Percentiles rank a stretch among this genome's conserved stretches.
These are phyloP conservation scores for Sanderia malayensis DNA, from an alignment of 30 jellyfish, hydroid and myxozoan genomes.

Conservation along the genomic window DNA sequence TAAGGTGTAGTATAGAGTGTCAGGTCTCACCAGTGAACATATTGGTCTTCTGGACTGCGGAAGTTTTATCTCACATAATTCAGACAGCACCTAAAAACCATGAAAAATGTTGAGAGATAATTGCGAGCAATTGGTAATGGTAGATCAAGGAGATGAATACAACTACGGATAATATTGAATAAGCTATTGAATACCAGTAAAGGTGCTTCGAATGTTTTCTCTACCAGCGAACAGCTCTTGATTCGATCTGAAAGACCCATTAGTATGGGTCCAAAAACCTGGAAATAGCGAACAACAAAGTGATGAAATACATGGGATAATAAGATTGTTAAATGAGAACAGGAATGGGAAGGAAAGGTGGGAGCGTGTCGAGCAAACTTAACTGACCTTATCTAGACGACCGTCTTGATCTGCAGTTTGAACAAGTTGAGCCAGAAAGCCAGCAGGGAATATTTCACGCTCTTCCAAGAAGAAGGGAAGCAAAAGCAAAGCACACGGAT, in stretches of 20 bases:
- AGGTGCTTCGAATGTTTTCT: slow-evolving; percentile 61
- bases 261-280: slow-evolving; percentile 72
- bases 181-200: neutral
- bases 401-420: slow-evolving; percentile 34
- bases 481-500: slow-evolving; percentile 28
- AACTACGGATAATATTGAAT: too few relatives aligned
- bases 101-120: neutral
- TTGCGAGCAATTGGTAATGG: too few relatives aligned
- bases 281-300: slow-evolving; percentile 6
- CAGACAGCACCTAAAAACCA: slow-evolving; percentile 67
- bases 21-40: slow-evolving; percentile 85
- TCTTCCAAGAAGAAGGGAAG: slow-evolving; percentile 62
- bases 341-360: too few relatives aligned
- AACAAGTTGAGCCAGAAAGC: slow-evolving; percentile 56
- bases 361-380: too few relatives aligned
- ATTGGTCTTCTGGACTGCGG: slow-evolving; percentile 75
- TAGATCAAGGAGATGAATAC: too few relatives aligned
- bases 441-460: slow-evolving; percentile 61
- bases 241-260: slow-evolving; percentile 65
- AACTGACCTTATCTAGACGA: slow-evolving; percentile 26
- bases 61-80: slow-evolving; percentile 67
- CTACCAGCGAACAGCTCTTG: slow-evolving; percentile 56
- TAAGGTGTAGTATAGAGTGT: too few relatives aligned
- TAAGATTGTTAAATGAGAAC: too few relatives aligned
- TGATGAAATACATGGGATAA: too few relatives aligned